These are phyloP conservation scores for Cyprinus carpio DNA, from an alignment of 2,113 vertebrate genomes.

Conservation along the genomic window DNA sequence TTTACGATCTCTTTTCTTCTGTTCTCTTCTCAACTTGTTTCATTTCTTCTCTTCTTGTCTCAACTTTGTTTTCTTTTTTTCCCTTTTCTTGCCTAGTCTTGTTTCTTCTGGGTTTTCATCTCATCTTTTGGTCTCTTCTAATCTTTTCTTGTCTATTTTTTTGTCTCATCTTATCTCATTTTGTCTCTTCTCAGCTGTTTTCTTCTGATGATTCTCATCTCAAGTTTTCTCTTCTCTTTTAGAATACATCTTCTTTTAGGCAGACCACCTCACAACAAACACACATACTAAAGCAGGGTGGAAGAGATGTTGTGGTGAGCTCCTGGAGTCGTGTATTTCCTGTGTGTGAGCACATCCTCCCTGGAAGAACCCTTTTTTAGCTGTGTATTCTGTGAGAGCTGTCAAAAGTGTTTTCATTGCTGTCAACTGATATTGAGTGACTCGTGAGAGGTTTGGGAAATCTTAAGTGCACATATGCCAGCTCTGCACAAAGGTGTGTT, in stretches of 20 bases:
- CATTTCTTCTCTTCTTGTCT: neutral
- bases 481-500: neutral
- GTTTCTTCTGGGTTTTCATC: slow-evolving; percentile 1
- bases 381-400: slow-evolving; percentile 3
- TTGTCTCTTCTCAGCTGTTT: slow-evolving; percentile 38
- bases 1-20: neutral
- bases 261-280: neutral
- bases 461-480: slow-evolving; percentile 18
- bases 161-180: neutral
- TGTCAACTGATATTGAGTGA: slow-evolving; percentile 8
- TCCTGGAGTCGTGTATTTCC: neutral
- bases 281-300: neutral
- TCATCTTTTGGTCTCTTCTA: neutral
- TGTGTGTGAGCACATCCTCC: slow-evolving; percentile 58
- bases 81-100: neutral
- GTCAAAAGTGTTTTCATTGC: slow-evolving; percentile 19
- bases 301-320: neutral
- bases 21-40: neutral
- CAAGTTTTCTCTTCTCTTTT: neutral
- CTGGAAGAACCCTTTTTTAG: slow-evolving; percentile 36
- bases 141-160: neutral
- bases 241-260: neutral
- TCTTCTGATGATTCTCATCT: neutral
- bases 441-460: slow-evolving; percentile 6
- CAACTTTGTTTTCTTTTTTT: neutral